phyloP scores from a whole-genome alignment of 2,888 invertebrate genomes.

The Orthosia gracilis region DNA sequence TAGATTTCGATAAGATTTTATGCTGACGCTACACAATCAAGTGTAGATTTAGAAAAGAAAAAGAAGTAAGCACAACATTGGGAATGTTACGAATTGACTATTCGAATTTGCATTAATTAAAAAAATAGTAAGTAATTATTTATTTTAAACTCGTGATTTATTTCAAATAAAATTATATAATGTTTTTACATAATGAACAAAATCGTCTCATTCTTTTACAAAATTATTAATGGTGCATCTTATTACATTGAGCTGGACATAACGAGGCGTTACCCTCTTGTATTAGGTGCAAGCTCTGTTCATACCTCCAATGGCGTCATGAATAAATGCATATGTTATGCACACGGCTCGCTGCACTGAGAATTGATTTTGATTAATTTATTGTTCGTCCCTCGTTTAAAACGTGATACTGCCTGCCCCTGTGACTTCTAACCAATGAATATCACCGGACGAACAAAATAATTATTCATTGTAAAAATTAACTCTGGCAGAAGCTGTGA shows the following conservation, averaged over 20 bases:
- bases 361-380: constrained; percentile 63
- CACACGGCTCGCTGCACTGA: constrained; percentile 37
- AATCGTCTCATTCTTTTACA: too few relatives aligned
- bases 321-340: constrained; percentile 40
- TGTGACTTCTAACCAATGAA: constrained; percentile 29
- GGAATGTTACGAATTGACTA: neutral
- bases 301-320: constrained; percentile 35
- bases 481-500: neutral
- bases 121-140: too few relatives aligned
- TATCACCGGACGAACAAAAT: constrained; percentile 34
- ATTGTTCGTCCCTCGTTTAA: constrained; percentile 50
- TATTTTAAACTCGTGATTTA: too few relatives aligned
- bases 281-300: constrained; percentile 15
- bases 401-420: constrained; percentile 21
- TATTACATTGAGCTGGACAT: too few relatives aligned
- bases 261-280: constrained; percentile 6
- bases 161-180: neutral
- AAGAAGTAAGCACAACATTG: neutral
- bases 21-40: neutral
- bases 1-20: neutral
- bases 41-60: constrained; percentile 1
- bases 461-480: constrained; percentile 18
- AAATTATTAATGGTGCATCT: too few relatives aligned
- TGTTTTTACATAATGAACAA: too few relatives aligned
- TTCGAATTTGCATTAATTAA: neutral